Evolutionary conservation across 1,140 invertebrate species (phyloP), one percentile per base, ranked within the genome.

Genomic region (Pogonomyrmex barbatus): DNA sequence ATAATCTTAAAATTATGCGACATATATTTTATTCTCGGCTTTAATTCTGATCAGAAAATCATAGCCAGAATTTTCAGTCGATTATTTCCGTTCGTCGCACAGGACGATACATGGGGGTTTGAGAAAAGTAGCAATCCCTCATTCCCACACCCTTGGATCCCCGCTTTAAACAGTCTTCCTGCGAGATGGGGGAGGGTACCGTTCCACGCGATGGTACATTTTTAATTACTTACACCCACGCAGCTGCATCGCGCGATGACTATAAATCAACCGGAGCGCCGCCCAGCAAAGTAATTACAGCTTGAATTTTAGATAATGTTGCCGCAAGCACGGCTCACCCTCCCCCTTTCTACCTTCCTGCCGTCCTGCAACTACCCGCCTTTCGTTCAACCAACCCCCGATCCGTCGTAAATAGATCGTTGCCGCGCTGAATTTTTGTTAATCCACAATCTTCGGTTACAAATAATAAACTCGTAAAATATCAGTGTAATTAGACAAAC

Each of bases 201-300:
- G 92, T 94, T 94, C 95, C 94, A 95, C 94, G 95, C 94, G 95
- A 95, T 95, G 94, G 93, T 95, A 95, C 94, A 95, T 95, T 95
- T 95, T 95, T 95, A 95, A 95, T 95, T 95, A 95, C 94, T 95
- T 95, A 95, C 95, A 95, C 94, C 95, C 95, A 95, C 95, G 95
- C 94, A 95, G 95, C 95, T 95, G 94, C 94, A 95, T 95, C 92
- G 94, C 93, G 93, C 94, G 94, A 95, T 95, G 94, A 95, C 94
- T 95, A 95, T 95, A 95, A 95, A 95, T 95, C 95, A 95, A 95
- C 91, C 92, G 92, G 92, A 94, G 91, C 93, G 90, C 94, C 94
- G 93, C 94, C 94, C 94, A 94, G 93, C 94, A 93, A 95, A 95
- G 94, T 95, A 95, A 95, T 95, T 95, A 95, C 95, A 94, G 94